Conservation (phyloP, 2,888 invertebrate genomes). For the Sphinx pinastri region DNA sequence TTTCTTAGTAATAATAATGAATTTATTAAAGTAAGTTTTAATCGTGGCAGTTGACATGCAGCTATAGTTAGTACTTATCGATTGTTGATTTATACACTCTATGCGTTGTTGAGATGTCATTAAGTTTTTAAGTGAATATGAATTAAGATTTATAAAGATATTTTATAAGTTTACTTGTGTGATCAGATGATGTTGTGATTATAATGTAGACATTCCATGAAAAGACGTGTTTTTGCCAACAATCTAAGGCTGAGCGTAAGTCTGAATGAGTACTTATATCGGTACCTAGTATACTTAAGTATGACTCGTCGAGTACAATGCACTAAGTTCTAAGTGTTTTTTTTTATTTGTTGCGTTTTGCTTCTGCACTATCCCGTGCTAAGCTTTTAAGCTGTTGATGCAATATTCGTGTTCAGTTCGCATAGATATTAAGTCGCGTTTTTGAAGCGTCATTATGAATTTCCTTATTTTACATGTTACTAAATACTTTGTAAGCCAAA, state of each 20-base stretch:
- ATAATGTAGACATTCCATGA: conserved; percentile 74
- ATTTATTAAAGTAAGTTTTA: conserved; percentile 42
- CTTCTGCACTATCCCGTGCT: conserved; percentile 45
- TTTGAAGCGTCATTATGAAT: neutral
- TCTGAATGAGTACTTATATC: conserved; percentile 59
- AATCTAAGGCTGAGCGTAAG: conserved; percentile 68
- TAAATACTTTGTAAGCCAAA: neutral
- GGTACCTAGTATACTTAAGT: conserved; percentile 59
- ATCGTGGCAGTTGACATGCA: conserved; percentile 26
- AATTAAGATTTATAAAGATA: conserved; percentile 18
- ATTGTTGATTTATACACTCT: conserved; percentile 39
- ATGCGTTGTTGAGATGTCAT: conserved; percentile 51
- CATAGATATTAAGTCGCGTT: conserved; percentile 1
- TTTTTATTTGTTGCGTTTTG: conserved; percentile 55
- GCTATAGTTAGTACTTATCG: conserved; percentile 22
- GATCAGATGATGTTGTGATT: conserved; percentile 69
- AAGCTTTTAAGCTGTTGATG: conserved; percentile 35
- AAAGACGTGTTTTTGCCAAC: conserved; percentile 72
- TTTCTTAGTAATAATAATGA: conserved; percentile 47
- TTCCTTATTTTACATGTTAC: neutral
- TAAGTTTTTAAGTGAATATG: conserved; percentile 43
- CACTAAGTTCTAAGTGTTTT: conserved; percentile 53
- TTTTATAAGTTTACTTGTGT: conserved; percentile 38
- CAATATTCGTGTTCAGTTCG: conserved; percentile 8
- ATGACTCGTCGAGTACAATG: conserved; percentile 66